These are phyloP conservation scores for Eriosoma lanigerum DNA, from an alignment of 1,140 invertebrate genomes.

Conservation along the genomic window DNA sequence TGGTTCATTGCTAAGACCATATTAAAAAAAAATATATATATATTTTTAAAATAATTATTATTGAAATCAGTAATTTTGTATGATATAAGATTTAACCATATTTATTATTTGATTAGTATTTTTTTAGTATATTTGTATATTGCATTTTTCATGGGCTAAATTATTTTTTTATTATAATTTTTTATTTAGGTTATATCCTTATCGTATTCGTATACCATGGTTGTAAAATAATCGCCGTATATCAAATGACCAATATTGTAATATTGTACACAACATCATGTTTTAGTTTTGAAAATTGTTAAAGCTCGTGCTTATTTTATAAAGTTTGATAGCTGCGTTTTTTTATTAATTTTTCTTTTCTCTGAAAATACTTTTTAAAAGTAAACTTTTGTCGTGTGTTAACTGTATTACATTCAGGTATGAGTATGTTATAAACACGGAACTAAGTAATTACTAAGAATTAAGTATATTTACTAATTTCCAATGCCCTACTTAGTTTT, in stretches of 20 bases:
- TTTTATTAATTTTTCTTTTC: background rate
- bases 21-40: no score
- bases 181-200: conserved; percentile 24
- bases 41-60: no score
- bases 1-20: no score
- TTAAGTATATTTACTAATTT: no score
- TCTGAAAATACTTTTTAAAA: background rate
- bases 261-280: conserved; percentile 12
- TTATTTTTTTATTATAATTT: background rate
- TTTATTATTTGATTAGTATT: background rate
- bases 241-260: no score
- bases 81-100: no score
- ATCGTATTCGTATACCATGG: background rate
- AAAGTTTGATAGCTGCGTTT: conserved; percentile 16
- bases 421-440: background rate
- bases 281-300: background rate
- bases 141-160: no score
- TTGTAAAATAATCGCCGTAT: no score
- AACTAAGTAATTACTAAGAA: background rate
- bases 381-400: background rate
- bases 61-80: no score
- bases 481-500: background rate
- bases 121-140: background rate
- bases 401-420: conserved; percentile 10
- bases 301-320: conserved; percentile 28